Percentiles rank a stretch among this genome's conserved stretches.
These are phyloP conservation scores for Sisyra terminalis DNA, from an alignment of 2,888 invertebrate species.

Conservation along the genomic window DNA sequence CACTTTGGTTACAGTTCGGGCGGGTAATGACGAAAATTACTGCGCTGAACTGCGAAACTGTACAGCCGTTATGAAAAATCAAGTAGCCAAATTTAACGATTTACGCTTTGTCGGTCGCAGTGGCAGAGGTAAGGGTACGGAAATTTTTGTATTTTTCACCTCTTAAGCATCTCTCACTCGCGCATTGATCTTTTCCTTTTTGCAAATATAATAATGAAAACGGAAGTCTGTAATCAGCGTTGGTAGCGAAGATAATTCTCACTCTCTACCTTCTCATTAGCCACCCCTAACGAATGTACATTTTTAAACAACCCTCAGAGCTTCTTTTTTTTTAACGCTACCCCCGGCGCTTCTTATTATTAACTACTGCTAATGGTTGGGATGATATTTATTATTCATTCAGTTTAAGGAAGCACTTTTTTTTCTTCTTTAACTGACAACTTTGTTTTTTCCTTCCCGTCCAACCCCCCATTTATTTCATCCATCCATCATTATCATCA, in stretches of 20 bases:
- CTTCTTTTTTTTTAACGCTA: conserved; percentile 8
- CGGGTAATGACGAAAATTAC: conserved; percentile 97
- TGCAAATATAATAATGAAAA: neutral
- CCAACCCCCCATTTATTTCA: neutral
- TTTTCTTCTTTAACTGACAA: conserved; percentile 2
- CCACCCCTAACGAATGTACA: conserved; percentile 7
- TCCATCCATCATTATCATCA: conserved; percentile 1
- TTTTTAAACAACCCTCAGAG: conserved; percentile 7
- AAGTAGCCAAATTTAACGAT: conserved; percentile 98
- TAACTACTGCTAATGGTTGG: conserved; percentile 13
- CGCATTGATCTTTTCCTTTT: neutral
- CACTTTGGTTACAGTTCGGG: conserved; percentile 86
- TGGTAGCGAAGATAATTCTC: neutral
- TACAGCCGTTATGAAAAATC: conserved; percentile 94
- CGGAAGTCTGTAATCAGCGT: neutral
- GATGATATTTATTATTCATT: conserved; percentile 15
- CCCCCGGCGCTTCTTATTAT: conserved; percentile 9
- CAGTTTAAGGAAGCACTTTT: conserved; percentile 9
- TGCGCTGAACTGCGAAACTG: conserved; percentile 91
- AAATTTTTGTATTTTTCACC: neutral
- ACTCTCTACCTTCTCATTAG: conserved; percentile 4
- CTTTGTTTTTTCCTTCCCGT: conserved; percentile 1
- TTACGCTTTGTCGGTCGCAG: conserved; percentile 95
- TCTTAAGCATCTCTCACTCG: neutral
- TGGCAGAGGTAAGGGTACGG: conserved; percentile 70